These are phyloP conservation scores for Spheniscus mendiculus DNA, from an alignment of 2,113 vertebrate species.

Conservation along the genomic window DNA sequence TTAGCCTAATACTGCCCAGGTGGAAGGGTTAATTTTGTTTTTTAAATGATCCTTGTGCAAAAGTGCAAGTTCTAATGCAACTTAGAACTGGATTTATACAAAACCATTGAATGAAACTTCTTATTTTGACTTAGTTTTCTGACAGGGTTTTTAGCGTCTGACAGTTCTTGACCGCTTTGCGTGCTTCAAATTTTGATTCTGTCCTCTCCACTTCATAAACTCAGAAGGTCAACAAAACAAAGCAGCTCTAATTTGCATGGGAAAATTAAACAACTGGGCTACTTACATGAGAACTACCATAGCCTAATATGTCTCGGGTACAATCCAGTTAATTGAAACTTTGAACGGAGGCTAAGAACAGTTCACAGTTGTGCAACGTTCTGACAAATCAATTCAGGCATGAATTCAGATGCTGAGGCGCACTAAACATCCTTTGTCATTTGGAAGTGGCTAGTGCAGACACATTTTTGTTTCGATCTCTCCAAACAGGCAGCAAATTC, in stretches of 20 bases:
- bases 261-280: background rate
- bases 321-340: background rate
- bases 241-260: background rate
- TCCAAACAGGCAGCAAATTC: background rate
- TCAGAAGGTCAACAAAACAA: background rate
- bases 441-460: background rate
- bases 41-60: background rate
- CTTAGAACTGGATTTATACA: background rate
- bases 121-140: background rate
- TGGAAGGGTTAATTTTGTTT: background rate
- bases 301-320: background rate
- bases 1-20: background rate
- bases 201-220: background rate
- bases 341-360: background rate
- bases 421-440: background rate
- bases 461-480: background rate
- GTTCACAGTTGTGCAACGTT: background rate
- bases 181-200: background rate
- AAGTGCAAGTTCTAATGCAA: background rate
- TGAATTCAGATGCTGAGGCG: background rate
- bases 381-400: background rate
- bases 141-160: background rate
- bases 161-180: background rate
- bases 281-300: background rate
- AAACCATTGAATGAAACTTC: background rate